Evolutionary conservation across 2,888 invertebrate species (phyloP), one percentile per base, ranked within the genome.

Genomic region (Sycophila texana): DNA sequence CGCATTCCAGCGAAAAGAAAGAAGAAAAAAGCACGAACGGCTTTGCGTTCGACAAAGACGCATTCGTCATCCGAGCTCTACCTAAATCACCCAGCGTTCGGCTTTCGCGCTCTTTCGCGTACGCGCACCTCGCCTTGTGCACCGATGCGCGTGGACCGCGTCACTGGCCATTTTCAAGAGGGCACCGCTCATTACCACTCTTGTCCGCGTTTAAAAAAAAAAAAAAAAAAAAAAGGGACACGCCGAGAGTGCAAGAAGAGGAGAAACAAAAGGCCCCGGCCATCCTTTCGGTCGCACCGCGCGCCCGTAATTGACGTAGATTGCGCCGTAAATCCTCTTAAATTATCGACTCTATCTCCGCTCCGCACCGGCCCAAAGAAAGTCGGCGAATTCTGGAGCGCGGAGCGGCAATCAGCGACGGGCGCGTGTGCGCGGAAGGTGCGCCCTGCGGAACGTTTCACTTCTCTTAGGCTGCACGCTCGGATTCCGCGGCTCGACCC

Each of bases 241-340:
- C 66, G 30, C 26, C 16, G 66, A 20, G 26, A 30, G 61, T 39
- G 30, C 26, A 67, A n/a, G 30, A 63, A 66, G 22, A 60, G 51
- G 13, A 53, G 63, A 7, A 55, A 22, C 20, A 55, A n/a, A 30
- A 4, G 26, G 26, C 7, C n/a, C 53, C 20, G 51, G 53, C 26
- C 72, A 58, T 51, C 51, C 61, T 49, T 61, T 57, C 55, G 65
- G 47, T 30, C 30, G 65, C 26, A 22, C 58, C 58, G n/a, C 60
- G 72, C 70, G 49, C 60, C 71, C 70, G 80, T 77, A 81, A 81
- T 81, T 81, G 81, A 81, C 81, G 81, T 75, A 63, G 75, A 75
- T 81, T 76, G 81, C 78, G 53, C 81, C 78, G 81, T 81, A 81
- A 81, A 81, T 81, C 81, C 81, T 78, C 73, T 70, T 78, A 76